phyloP scores from a whole-genome alignment of 1,140 invertebrate genomes.

The Bombus confusus region DNA sequence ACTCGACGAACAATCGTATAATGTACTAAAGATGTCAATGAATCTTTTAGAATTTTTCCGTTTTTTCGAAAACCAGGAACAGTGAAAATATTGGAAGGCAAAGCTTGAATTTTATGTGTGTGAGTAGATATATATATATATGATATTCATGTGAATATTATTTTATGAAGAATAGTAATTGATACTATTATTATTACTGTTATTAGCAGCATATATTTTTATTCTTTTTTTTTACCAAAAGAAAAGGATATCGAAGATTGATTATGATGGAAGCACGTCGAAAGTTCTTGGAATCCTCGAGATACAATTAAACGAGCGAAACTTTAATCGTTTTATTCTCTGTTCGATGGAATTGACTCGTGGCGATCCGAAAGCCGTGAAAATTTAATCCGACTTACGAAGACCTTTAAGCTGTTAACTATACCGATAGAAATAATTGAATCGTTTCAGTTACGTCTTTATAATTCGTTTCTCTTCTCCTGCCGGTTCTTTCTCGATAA shows the following conservation, averaged over 20 bases:
- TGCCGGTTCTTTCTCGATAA: background rate
- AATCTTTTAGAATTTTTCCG: no score
- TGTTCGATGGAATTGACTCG: conserved; percentile 43
- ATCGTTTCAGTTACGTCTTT: conserved; percentile 18
- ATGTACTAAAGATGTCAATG: no score
- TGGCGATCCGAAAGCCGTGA: conserved; percentile 41
- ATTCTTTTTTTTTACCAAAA: background rate
- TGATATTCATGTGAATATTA: no score
- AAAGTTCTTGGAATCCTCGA: background rate
- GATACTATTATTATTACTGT: no score
- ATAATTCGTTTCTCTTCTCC: background rate
- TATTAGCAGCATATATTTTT: no score
- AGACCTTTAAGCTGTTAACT: conserved; percentile 29
- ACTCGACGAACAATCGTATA: no score
- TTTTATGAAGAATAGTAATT: no score
- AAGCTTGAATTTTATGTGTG: no score
- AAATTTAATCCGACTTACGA: conserved; percentile 44
- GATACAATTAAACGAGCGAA: conserved; percentile 18
- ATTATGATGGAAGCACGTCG: background rate
- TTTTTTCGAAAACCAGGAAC: no score
- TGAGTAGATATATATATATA: no score
- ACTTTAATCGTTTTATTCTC: conserved; percentile 12
- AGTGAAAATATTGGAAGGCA: no score
- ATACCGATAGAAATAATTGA: conserved; percentile 29
- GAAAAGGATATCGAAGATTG: background rate